Conservation (phyloP, 2,888 invertebrate genomes). For the Andrena hattorfiana region DNA sequence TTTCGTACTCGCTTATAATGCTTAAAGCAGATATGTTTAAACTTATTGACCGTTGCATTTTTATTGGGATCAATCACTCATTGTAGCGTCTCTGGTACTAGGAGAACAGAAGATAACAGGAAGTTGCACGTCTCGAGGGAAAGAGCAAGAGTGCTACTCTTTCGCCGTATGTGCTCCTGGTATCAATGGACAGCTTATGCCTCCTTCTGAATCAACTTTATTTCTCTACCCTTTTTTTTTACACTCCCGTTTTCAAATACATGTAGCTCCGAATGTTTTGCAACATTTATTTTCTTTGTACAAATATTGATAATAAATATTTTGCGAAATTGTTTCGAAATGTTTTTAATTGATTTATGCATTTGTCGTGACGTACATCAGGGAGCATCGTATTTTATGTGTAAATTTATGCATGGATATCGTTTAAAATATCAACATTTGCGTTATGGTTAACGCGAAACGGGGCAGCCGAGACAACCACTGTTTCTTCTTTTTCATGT, state of each 20-base stretch:
- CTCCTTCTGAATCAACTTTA: slow-evolving; percentile 70
- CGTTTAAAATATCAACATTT: not conserved
- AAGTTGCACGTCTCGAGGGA: slow-evolving; percentile 76
- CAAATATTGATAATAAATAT: slow-evolving; percentile 18
- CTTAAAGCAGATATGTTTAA: not conserved
- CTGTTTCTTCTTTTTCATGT: not conserved
- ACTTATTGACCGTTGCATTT: slow-evolving; percentile 51
- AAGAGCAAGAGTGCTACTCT: slow-evolving; percentile 55
- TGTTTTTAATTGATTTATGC: not conserved
- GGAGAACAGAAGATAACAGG: slow-evolving; percentile 72
- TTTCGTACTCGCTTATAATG: not conserved
- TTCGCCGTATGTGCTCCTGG: slow-evolving; percentile 81
- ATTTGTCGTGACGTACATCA: not conserved
- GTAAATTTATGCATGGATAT: not conserved
- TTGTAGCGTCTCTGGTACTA: slow-evolving; percentile 70
- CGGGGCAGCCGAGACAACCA: no score
- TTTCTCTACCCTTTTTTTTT: slow-evolving; percentile 21
- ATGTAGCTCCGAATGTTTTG: not conserved
- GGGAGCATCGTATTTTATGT: not conserved
- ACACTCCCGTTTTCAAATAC: not conserved
- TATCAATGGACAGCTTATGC: slow-evolving; percentile 82
- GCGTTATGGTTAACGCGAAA: not conserved
- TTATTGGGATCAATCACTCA: slow-evolving; percentile 66
- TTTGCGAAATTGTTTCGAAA: not conserved
- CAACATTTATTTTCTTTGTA: not conserved